Conservation (phyloP, 2,113 vertebrate species). For the Solea solea region DNA sequence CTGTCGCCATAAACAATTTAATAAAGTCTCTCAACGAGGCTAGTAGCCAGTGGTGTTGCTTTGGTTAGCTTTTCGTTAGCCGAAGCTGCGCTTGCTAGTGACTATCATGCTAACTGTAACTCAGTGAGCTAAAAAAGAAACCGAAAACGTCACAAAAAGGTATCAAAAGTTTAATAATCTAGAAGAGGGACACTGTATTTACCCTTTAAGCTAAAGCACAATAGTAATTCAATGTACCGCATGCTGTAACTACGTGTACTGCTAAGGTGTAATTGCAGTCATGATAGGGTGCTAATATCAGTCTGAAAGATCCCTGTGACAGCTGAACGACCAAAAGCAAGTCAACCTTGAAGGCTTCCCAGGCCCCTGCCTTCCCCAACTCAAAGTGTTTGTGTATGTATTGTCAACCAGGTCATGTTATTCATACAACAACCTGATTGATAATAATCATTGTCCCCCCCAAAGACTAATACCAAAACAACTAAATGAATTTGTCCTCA, state of each 20-base stretch:
- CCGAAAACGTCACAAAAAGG: neutral
- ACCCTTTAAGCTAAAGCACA: neutral
- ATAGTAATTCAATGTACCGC: neutral
- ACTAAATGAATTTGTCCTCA: too few species aligned
- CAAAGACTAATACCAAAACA: too few species aligned
- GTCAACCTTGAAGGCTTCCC: conserved; percentile 24
- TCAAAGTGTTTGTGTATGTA: neutral
- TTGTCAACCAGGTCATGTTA: neutral
- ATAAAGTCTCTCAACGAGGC: neutral
- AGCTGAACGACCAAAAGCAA: conserved; percentile 35
- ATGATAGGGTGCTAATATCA: conserved; percentile 9
- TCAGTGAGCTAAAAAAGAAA: neutral
- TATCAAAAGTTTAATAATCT: neutral
- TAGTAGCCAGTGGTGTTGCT: neutral
- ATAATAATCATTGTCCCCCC: neutral
- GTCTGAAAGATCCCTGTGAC: conserved; percentile 3
- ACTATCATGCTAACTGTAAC: conserved; percentile 14
- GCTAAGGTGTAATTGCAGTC: neutral
- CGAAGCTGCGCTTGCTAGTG: conserved; percentile 20
- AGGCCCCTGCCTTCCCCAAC: neutral
- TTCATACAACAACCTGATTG: neutral
- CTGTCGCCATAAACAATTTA: neutral
- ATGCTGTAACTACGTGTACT: conserved; percentile 32
- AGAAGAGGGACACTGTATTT: neutral
- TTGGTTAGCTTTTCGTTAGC: conserved; percentile 36